Percentiles rank a stretch among this genome's conserved stretches.
phyloP scores from a whole-genome alignment of 2,888 invertebrate species.

The Harmothoe impar region DNA sequence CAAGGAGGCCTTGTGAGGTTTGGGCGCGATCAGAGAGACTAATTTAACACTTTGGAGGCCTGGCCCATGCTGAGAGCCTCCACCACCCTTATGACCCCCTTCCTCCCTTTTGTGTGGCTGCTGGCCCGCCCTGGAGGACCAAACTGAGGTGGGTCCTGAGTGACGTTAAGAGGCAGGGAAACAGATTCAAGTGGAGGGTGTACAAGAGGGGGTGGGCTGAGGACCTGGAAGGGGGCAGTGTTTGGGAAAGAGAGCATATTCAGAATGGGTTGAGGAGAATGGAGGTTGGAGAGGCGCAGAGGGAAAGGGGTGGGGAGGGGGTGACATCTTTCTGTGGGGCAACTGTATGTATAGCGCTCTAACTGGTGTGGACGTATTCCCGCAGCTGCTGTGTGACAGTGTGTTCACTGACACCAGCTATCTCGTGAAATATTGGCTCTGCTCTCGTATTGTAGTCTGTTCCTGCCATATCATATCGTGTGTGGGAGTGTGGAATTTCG shows the following conservation, averaged over 20 bases:
- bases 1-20: neutral
- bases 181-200: neutral
- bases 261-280: neutral
- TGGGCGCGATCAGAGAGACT: neutral
- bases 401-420: no score
- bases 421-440: no score
- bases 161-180: neutral
- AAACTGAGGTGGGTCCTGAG: conserved; percentile 1
- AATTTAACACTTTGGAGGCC: conserved; percentile 23
- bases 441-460: no score
- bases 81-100: neutral
- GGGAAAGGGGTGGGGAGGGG: no score
- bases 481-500: no score
- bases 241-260: no score
- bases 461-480: no score
- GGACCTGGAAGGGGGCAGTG: no score
- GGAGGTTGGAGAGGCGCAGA: neutral
- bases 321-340: no score
- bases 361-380: no score
- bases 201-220: neutral
- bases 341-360: no score
- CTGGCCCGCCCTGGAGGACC: neutral
- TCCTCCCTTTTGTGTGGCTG: neutral
- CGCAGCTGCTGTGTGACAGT: no score
- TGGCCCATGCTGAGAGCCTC: neutral